Conservation (phyloP, 2,797 vertebrate species). For the Sebastes wilsoni region DNA sequence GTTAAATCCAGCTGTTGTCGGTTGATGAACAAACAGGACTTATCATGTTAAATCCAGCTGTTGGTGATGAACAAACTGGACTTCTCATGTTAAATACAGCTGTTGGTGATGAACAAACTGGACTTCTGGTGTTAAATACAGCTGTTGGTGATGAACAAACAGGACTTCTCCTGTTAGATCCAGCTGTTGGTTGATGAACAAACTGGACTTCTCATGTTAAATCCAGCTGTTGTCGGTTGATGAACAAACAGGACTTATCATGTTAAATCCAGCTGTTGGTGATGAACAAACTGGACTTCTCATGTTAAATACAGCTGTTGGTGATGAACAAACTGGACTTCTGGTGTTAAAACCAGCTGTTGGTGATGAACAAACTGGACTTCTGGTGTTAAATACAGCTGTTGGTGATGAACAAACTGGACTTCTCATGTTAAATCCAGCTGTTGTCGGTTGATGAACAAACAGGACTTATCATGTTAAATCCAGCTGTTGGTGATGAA, state of each 20-base stretch:
- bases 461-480: neutral
- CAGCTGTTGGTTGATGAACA: slow-evolving; percentile 10
- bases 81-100: slow-evolving; percentile 10
- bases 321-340: neutral
- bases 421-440: slow-evolving; percentile 7
- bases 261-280: slow-evolving; percentile 17
- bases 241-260: neutral
- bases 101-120: neutral
- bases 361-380: neutral
- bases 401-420: neutral
- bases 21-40: neutral
- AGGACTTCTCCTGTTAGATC: neutral
- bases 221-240: slow-evolving; percentile 16
- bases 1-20: slow-evolving; percentile 20
- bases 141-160: neutral
- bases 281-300: neutral
- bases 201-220: neutral
- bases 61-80: neutral
- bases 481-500: slow-evolving; percentile 20
- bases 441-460: neutral
- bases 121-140: neutral
- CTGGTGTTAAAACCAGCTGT: slow-evolving; percentile 16
- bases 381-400: slow-evolving; percentile 18
- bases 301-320: slow-evolving; percentile 13
- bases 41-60: slow-evolving; percentile 18